Evolutionary conservation across 2,888 invertebrate genomes (phyloP), one percentile per base, ranked within the genome.

Genomic region (Dynastes grantii): DNA sequence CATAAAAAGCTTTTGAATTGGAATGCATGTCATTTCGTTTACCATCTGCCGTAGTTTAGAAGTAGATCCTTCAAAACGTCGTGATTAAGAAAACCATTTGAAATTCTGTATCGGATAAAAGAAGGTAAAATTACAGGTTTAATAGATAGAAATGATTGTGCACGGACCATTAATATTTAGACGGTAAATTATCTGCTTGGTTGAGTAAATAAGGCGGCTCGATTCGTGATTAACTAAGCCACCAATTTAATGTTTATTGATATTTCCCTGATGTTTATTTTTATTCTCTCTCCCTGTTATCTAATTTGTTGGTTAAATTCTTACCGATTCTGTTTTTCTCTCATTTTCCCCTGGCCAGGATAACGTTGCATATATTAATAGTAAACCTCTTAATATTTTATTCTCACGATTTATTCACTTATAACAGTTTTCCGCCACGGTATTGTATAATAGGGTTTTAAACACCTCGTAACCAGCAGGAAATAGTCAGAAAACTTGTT

Each of bases 151-250:
- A 22, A 16, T 58, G 55, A 8, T 58, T 58, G n/a, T 58, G 22
- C 22, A 8, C 55, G 22, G 22, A 61, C 61, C 27, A 61, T 61
- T 75, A 75, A 61, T 75, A 61, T 75, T 49, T 61, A 6, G 22
- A 53, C 40, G 45, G 22, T 22, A 75, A 75, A 75, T 75, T 75
- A 63, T 45, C 61, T 61, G 61, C 22, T 61, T 40, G 45, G 73
- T 27, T 75, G 61, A 37, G 11, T 61, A 75, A 73, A 61, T 75
- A 40, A 75, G 45, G 45, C 73, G 71, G 29, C 55, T 71, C 29
- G 13, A 53, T 32, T 55, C 53, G 27, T 61, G 63, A 22, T 55
- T 29, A 9, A 27, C 49, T 63, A 75, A 61, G 45, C 73, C 29
- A 9, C 37, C 61, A 61, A 61, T 61, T 75, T 75, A 61, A 37